phyloP scores from a whole-genome alignment of 2,888 invertebrate species.

The Uropetala carovei region DNA sequence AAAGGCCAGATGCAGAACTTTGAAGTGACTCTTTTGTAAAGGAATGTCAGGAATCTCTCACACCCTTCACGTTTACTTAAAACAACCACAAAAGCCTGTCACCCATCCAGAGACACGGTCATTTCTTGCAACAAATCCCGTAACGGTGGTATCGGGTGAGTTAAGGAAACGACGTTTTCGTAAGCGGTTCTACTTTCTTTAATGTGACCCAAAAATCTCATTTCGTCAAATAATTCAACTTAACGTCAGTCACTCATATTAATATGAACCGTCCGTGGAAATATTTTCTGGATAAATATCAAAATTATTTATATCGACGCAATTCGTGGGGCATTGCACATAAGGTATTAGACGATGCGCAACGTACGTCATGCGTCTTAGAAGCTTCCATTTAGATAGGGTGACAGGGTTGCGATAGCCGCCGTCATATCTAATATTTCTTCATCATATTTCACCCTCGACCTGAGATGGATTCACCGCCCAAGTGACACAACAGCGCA shows the following conservation, averaged over 20 bases:
- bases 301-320: no score
- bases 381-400: background rate
- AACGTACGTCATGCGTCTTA: background rate
- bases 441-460: slow-evolving; percentile 58
- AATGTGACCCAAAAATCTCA: no score
- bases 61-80: background rate
- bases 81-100: background rate
- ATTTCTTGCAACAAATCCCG: no score
- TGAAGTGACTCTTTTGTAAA: background rate
- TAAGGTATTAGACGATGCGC: no score
- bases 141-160: no score
- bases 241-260: no score
- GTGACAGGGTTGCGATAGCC: slow-evolving; percentile 42
- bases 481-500: slow-evolving; percentile 22
- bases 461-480: slow-evolving; percentile 39
- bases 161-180: no score
- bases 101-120: background rate
- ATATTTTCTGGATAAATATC: no score
- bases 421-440: slow-evolving; percentile 51
- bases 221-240: no score
- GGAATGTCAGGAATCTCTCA: background rate
- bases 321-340: no score
- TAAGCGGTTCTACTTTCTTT: no score
- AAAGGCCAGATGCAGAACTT: slow-evolving; percentile 46
- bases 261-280: no score